These are phyloP conservation scores for Didymodactylos carnosus DNA, from an alignment of 2,888 invertebrate genomes.

Conservation along the genomic window DNA sequence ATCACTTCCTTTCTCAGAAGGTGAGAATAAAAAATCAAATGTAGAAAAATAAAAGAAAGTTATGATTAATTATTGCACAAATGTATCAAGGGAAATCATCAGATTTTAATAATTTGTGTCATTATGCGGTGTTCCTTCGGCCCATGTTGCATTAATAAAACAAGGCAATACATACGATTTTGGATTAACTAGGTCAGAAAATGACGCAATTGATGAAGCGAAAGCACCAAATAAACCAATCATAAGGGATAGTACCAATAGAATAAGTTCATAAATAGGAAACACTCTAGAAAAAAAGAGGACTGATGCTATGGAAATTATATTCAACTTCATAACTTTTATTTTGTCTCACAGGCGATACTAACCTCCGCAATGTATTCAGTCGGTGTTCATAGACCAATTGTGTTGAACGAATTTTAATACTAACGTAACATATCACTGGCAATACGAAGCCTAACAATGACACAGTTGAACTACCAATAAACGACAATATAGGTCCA, in stretches of 20 bases:
- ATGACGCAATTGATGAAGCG: slow-evolving; percentile 46
- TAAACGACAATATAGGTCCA: slow-evolving; percentile 61
- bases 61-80: too few relatives aligned
- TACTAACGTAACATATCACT: slow-evolving; percentile 55
- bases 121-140: background rate
- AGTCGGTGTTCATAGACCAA: slow-evolving; percentile 23
- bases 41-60: too few relatives aligned
- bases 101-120: background rate
- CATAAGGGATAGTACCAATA: slow-evolving; percentile 44
- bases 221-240: slow-evolving; percentile 44
- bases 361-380: slow-evolving; percentile 27
- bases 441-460: slow-evolving; percentile 65
- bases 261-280: slow-evolving; percentile 42
- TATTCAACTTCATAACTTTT: background rate
- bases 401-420: slow-evolving; percentile 23
- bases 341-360: too few relatives aligned
- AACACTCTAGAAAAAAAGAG: slow-evolving; percentile 41
- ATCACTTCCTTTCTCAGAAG: too few relatives aligned
- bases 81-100: too few relatives aligned
- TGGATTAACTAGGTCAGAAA: slow-evolving; percentile 19
- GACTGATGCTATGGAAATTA: slow-evolving; percentile 12
- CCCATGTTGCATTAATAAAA: slow-evolving; percentile 20
- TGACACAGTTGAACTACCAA: slow-evolving; percentile 63
- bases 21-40: too few relatives aligned
- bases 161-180: slow-evolving; percentile 24